Percentiles rank a stretch among this genome's conserved stretches.
These are phyloP conservation scores for Oscheius myriophilus DNA, from an alignment of 2,888 invertebrate species.

Conservation along the genomic window DNA sequence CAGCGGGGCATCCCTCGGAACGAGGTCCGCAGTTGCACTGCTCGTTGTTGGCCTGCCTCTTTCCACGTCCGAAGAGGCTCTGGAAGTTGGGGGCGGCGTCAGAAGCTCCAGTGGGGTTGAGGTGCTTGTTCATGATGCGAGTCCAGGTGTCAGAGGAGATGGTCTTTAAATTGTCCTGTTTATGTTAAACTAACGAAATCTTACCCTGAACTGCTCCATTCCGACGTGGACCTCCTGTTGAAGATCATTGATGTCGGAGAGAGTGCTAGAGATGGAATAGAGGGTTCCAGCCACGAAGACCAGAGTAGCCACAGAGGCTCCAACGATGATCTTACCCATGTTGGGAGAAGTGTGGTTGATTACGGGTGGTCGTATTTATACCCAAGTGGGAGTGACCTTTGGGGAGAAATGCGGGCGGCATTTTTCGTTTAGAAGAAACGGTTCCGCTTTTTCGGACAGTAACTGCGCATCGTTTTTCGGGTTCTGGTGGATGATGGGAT, in stretches of 20 bases:
- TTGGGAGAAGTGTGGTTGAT: constrained; percentile 6
- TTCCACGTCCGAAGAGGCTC: constrained; percentile 53
- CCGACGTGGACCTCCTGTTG: constrained; percentile 49
- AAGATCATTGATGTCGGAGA: constrained; percentile 48
- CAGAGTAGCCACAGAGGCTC: constrained; percentile 46
- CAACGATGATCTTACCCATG: constrained; percentile 51
- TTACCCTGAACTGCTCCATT: constrained; percentile 54
- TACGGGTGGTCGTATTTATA: neutral
- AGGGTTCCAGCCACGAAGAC: constrained; percentile 43
- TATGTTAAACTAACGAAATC: constrained; percentile 15
- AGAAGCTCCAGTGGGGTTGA: constrained; percentile 47
- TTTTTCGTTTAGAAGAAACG: too few species aligned
- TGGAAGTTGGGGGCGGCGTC: constrained; percentile 52
- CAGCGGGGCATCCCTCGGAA: constrained; percentile 57
- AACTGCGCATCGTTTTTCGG: too few species aligned
- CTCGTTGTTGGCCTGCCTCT: constrained; percentile 50
- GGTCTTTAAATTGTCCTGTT: constrained; percentile 28
- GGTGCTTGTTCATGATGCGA: constrained; percentile 50
- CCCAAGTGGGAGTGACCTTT: too few species aligned
- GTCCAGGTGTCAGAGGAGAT: constrained; percentile 56
- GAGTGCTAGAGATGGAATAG: constrained; percentile 42
- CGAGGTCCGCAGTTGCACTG: constrained; percentile 60
- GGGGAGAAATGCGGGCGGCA: too few species aligned
- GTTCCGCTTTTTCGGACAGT: too few species aligned
- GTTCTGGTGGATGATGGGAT: too few species aligned